A percentile compares a stretch with the other conserved stretches of the same genome.
Conservation (phyloP, 2,888 invertebrate species). For the Aspidiotus destructor region DNA sequence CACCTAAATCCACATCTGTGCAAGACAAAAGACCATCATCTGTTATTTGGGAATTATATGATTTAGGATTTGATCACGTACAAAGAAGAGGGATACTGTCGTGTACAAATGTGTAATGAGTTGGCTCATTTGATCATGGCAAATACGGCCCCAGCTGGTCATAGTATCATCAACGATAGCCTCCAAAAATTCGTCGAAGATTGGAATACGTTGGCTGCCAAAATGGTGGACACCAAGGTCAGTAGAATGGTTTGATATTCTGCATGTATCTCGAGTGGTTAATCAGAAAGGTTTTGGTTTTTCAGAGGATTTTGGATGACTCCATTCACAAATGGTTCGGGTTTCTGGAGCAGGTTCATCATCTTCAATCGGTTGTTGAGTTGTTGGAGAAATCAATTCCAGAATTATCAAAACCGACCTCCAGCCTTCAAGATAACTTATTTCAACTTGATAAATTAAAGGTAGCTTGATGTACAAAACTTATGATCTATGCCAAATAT, state of each 20-base stretch:
- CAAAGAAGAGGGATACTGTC: conserved; percentile 85
- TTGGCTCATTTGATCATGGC: conserved; percentile 81
- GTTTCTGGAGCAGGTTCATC: conserved; percentile 76
- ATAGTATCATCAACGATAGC: conserved; percentile 73
- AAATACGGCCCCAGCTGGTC: conserved; percentile 81
- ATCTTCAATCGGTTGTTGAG: conserved; percentile 69
- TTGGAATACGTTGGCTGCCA: conserved; percentile 77
- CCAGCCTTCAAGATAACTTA: conserved; percentile 76
- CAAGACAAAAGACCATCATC: not conserved
- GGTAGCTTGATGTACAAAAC: conserved; percentile 35
- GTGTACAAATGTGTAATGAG: conserved; percentile 80
- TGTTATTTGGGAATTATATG: not conserved
- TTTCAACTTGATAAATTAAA: conserved; percentile 76
- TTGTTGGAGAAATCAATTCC: conserved; percentile 64
- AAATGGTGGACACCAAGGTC: conserved; percentile 79
- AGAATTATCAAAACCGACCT: conserved; percentile 64
- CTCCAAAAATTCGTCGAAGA: conserved; percentile 75
- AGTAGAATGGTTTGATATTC: not conserved
- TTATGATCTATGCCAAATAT: not conserved
- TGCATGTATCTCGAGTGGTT: not conserved
- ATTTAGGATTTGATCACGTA: conserved; percentile 71
- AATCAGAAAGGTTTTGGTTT: not conserved
- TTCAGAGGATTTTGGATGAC: conserved; percentile 63
- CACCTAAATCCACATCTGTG: not conserved
- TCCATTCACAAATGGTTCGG: conserved; percentile 86